These are phyloP conservation scores for Cephalopachus bancanus DNA, from an alignment of 2,797 vertebrate genomes.

Conservation along the genomic window DNA sequence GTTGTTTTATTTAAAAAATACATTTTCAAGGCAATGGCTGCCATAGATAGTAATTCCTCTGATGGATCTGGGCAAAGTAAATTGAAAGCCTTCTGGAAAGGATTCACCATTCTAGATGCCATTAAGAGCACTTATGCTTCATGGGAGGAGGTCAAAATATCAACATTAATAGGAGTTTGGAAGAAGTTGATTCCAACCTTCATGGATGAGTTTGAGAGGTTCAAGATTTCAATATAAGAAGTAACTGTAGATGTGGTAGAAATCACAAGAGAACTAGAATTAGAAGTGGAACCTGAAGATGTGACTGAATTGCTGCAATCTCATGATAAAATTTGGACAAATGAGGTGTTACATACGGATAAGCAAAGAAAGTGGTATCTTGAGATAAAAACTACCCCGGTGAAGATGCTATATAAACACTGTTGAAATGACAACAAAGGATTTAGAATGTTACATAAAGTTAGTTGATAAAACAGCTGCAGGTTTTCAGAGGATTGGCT, in stretches of 20 bases:
- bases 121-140: not conserved
- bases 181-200: not conserved
- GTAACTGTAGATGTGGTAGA: not conserved
- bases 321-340: not conserved
- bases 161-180: not conserved
- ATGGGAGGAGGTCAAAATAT: not conserved
- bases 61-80: not conserved
- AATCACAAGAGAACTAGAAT: not conserved
- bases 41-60: not conserved
- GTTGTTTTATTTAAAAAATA: not conserved
- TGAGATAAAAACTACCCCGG: not conserved
- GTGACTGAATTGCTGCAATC: not conserved
- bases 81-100: not conserved
- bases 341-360: not conserved
- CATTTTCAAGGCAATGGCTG: not conserved
- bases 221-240: not conserved
- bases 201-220: not conserved
- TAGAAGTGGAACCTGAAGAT: not conserved
- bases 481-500: not conserved
- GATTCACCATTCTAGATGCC: not conserved
- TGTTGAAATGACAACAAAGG: not conserved
- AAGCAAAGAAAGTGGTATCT: not conserved
- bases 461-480: not conserved
- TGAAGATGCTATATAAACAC: not conserved
- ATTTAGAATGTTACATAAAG: not conserved